Evolutionary conservation across 2,797 vertebrate species (phyloP).

Genomic region (Phrynocephalus vlangalii): DNA sequence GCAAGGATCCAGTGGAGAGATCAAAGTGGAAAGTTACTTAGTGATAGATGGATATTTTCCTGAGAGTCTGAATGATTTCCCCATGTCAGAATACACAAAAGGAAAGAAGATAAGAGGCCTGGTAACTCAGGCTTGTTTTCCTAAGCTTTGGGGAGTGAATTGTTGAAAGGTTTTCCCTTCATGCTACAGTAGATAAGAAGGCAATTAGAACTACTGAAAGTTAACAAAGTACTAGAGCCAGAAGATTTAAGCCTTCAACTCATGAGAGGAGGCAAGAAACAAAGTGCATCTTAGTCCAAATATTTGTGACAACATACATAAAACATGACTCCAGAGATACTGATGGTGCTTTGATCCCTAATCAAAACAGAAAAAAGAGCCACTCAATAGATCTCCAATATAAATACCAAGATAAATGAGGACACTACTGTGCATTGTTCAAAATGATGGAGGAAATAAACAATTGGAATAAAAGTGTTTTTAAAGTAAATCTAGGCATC

Average conservation of each 20-base stretch:
- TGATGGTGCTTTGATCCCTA: conserved; percentile 35
- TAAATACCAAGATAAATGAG: neutral
- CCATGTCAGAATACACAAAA: conserved; percentile 58
- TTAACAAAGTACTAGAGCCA: conserved; percentile 48
- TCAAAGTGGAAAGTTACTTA: conserved; percentile 65
- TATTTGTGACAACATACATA: conserved; percentile 50
- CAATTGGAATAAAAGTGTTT: neutral
- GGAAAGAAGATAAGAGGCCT: conserved; percentile 65
- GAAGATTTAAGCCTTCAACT: conserved; percentile 48
- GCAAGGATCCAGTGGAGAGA: conserved; percentile 5
- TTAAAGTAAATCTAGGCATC: neutral
- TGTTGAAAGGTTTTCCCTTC: conserved; percentile 53
- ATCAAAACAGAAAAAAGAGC: conserved; percentile 24
- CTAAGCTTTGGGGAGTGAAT: conserved; percentile 55
- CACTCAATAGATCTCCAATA: neutral
- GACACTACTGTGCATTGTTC: neutral
- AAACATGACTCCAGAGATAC: conserved; percentile 19
- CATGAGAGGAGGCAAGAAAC: conserved; percentile 39
- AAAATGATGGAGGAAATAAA: neutral
- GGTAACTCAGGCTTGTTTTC: conserved; percentile 56
- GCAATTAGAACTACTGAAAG: conserved; percentile 66
- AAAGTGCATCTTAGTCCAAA: conserved; percentile 47
- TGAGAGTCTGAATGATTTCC: conserved; percentile 64
- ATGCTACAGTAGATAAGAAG: conserved; percentile 59
- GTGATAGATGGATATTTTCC: conserved; percentile 56